Percentiles rank a stretch among this genome's conserved stretches.
These are phyloP conservation scores for Drosophila burlai DNA, from an alignment of 1,140 invertebrate genomes.

Conservation along the genomic window DNA sequence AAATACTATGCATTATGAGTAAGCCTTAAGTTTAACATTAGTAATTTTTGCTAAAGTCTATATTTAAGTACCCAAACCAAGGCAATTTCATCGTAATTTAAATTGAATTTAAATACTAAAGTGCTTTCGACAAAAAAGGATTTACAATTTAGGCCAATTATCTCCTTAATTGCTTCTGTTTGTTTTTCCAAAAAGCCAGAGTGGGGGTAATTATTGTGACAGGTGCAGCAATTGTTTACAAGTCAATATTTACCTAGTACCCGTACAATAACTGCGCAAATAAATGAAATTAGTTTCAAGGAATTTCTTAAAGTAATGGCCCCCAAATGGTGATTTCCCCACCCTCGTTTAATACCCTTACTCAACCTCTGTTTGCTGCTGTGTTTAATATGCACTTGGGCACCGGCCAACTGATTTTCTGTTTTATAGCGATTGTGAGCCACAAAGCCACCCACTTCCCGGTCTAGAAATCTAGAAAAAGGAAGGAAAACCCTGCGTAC, in stretches of 20 bases:
- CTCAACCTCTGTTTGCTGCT: constrained; percentile 19
- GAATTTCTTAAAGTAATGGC: background rate
- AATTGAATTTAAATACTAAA: background rate
- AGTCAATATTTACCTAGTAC: constrained; percentile 15
- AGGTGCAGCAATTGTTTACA: background rate
- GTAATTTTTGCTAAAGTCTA: too few species aligned
- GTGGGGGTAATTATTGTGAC: constrained; percentile 16
- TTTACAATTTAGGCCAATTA: constrained; percentile 20
- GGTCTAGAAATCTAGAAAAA: constrained; percentile 2
- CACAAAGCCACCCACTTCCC: constrained; percentile 9
- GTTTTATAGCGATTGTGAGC: constrained; percentile 32
- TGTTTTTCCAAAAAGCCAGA: background rate
- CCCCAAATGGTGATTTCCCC: background rate
- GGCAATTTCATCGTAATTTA: background rate
- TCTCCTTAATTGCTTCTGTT: constrained; percentile 22
- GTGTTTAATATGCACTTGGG: constrained; percentile 72
- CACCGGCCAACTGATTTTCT: constrained; percentile 69
- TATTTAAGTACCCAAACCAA: background rate
- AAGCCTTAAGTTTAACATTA: background rate
- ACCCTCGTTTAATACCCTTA: constrained; percentile 11
- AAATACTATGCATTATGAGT: background rate
- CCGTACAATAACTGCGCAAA: background rate
- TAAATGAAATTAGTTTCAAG: background rate
- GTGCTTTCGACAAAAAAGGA: background rate
- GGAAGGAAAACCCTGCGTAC: background rate